These are phyloP conservation scores for Clepsis dumicolana DNA, from an alignment of 2,888 invertebrate genomes.

Conservation along the genomic window DNA sequence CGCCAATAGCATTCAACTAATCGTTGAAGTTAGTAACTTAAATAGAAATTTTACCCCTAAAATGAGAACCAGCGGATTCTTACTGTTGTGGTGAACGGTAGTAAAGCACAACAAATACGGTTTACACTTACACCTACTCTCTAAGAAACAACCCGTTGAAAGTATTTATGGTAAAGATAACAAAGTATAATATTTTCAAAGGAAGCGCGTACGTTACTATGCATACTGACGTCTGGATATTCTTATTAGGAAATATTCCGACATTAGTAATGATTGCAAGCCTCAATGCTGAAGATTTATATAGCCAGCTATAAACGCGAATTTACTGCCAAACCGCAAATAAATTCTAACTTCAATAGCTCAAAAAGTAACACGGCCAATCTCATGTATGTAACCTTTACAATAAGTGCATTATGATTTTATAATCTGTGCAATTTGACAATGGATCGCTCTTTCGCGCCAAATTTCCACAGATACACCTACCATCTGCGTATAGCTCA, in stretches of 20 bases:
- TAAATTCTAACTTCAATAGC: conserved; percentile 67
- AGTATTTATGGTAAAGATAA: neutral
- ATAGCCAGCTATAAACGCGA: conserved; percentile 65
- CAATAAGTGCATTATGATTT: conserved; percentile 11
- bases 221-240: conserved; percentile 9
- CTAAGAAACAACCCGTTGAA: too few species aligned
- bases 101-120: too few species aligned
- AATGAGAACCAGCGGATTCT: neutral
- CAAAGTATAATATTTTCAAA: conserved; percentile 18
- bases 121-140: neutral
- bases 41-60: too few species aligned
- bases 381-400: conserved; percentile 21
- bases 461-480: conserved; percentile 21
- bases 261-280: conserved; percentile 31
- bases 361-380: conserved; percentile 48
- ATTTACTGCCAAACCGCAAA: conserved; percentile 79
- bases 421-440: conserved; percentile 18
- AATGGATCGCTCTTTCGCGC: conserved; percentile 21
- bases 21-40: too few species aligned
- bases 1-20: too few species aligned
- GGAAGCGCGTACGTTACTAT: conserved; percentile 7
- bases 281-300: conserved; percentile 47
- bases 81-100: neutral
- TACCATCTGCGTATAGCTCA: conserved; percentile 27
- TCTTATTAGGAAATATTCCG: conserved; percentile 14